phyloP scores from a whole-genome alignment of 2,113 vertebrate species.

The Chrysemys picta region DNA sequence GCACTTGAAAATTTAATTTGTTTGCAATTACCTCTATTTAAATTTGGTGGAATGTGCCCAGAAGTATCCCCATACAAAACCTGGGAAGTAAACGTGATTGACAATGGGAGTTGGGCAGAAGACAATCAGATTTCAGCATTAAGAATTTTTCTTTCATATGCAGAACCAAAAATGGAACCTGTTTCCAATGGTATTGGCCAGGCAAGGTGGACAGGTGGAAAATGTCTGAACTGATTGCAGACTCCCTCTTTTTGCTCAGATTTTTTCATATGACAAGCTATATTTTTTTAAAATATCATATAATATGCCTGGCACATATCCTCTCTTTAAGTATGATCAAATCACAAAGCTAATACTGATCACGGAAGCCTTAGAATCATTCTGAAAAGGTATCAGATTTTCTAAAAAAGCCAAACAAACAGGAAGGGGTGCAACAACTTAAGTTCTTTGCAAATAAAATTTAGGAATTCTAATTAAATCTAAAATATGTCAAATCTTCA shows the following conservation, averaged over 20 bases:
- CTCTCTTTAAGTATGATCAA: too few relatives aligned
- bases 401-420: not conserved
- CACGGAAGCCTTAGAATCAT: not conserved
- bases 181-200: too few relatives aligned
- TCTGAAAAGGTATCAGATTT: not conserved
- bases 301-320: too few relatives aligned
- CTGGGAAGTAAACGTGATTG: not conserved
- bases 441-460: not conserved
- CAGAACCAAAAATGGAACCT: not conserved
- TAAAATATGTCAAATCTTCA: not conserved
- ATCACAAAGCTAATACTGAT: too few relatives aligned
- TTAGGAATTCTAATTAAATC: not conserved
- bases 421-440: not conserved
- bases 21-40: not conserved
- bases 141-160: not conserved
- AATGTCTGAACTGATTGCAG: not conserved
- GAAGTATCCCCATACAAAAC: accelerated
- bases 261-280: not conserved
- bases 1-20: accelerated
- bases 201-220: not conserved
- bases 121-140: not conserved
- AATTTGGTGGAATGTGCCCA: not conserved
- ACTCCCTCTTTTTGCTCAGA: not conserved
- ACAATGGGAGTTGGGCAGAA: not conserved
- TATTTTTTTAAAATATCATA: not conserved